A percentile compares a stretch with the other conserved stretches of the same genome.
Evolutionary conservation across 2,797 vertebrate genomes (phyloP).

Genomic region (Aphelocoma californica): DNA sequence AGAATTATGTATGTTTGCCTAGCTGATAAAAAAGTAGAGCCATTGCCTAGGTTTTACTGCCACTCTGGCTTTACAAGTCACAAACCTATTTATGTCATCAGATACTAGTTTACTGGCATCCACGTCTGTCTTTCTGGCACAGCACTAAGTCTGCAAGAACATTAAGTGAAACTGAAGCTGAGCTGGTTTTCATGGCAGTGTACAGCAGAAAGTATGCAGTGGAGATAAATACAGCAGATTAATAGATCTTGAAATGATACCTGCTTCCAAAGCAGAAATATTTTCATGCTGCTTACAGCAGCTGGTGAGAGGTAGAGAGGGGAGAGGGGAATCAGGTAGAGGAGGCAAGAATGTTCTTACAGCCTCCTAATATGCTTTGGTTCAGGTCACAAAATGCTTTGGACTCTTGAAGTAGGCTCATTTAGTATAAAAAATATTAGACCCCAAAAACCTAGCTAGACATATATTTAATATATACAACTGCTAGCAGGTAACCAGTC

Average conservation of each 20-base stretch:
- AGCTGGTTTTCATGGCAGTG: background rate
- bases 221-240: background rate
- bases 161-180: background rate
- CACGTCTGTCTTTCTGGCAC: background rate
- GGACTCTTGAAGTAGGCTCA: background rate
- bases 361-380: background rate
- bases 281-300: background rate
- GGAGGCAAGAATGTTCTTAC: background rate
- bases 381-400: background rate
- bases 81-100: background rate
- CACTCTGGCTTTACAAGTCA: background rate
- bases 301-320: background rate
- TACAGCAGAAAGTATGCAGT: background rate
- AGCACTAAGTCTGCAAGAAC: background rate
- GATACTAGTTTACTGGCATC: background rate
- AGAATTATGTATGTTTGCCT: background rate
- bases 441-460: accelerated
- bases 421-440: background rate
- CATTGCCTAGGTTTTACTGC: background rate
- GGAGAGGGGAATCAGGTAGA: background rate
- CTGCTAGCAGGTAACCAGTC: background rate
- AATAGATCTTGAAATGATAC: background rate
- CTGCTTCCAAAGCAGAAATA: background rate
- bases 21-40: background rate
- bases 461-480: background rate